Evolutionary conservation across 2,888 invertebrate genomes (phyloP), one percentile per base, ranked within the genome.

Genomic region (Morpho deidamia): DNA sequence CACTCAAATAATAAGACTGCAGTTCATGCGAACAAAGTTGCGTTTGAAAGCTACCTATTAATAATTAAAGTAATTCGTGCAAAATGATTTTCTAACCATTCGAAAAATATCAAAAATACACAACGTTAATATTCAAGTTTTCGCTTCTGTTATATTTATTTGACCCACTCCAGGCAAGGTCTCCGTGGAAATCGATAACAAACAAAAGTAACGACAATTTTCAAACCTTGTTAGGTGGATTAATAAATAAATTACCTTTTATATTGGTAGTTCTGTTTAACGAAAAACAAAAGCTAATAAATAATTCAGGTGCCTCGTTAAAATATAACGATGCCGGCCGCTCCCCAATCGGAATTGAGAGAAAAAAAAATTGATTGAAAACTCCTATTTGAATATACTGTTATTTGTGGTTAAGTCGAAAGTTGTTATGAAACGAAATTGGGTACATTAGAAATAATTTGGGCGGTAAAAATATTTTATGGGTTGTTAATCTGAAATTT

Each of bases 281-380:
- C 38, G 51, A 48, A 53, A 56, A 59, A 59, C 53, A 59, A 43
- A 23, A 48, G 34, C 51, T 57, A 48, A 58, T 63, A 62, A 62
- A 63, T 63, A 62, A 63, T 63, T 62, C 63, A 63, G 32, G 41
- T 34, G 14, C 49, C 50, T 60, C 60, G 62, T 62, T 64, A 62
- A 64, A 62, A 64, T 55, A 62, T 62, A 62, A 62, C 61, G 61
- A 62, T 46, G 51, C 48, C 53, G 38, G 37, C 10, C 11, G 39
- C 37, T 34, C 43, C 47, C 50, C 52, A 46, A 39, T 8, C 33
- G 35, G 37, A 48, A 56, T 54, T 47, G 50, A 56, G 45, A 51
- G 48, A 46, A 4, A 37, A 52, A 50, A 41, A 45, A 59, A 46
- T 40, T 56, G 44, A 56, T 56, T 54, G 59, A 37, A 50, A 51